Evolutionary conservation across 2,797 vertebrate genomes (phyloP).

Genomic region (Percopsis omiscomaycus): DNA sequence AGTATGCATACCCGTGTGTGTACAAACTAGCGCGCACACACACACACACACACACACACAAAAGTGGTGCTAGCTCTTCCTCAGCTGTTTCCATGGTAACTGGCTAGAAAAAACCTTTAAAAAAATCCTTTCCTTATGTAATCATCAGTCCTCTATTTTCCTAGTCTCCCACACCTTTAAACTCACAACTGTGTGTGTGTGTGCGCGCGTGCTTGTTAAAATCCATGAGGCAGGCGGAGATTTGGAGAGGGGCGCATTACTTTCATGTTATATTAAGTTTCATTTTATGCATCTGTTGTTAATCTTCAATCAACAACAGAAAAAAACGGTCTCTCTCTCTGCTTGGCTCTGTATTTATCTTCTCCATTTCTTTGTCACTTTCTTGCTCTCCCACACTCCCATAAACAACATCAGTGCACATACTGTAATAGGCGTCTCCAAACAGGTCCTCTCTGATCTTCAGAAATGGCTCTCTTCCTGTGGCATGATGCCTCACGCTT

Average conservation of each 20-base stretch:
- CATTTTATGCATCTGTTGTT: slow-evolving; percentile 43
- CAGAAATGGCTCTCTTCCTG: slow-evolving; percentile 36
- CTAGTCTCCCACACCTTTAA: slow-evolving; percentile 31
- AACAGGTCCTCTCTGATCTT: background rate
- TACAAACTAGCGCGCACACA: slow-evolving; percentile 11
- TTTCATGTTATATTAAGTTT: slow-evolving; percentile 35
- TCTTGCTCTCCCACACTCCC: slow-evolving; percentile 6
- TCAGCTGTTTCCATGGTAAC: slow-evolving; percentile 80
- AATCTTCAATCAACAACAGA: slow-evolving; percentile 45
- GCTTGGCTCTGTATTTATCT: slow-evolving; percentile 23
- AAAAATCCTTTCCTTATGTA: slow-evolving; percentile 72
- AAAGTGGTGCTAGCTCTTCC: slow-evolving; percentile 53
- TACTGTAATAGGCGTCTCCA: slow-evolving; percentile 46
- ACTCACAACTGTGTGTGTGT: slow-evolving; percentile 17
- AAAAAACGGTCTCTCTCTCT: background rate
- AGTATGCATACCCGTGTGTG: background rate
- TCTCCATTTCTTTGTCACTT: background rate
- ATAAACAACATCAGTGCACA: slow-evolving; percentile 39
- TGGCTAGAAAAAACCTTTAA: slow-evolving; percentile 24
- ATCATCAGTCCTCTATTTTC: slow-evolving; percentile 58
- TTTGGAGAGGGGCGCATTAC: slow-evolving; percentile 16
- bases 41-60: slow-evolving; percentile 52
- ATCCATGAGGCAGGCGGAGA: slow-evolving; percentile 2
- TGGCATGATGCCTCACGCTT: slow-evolving; percentile 47
- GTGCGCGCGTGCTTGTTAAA: background rate